phyloP scores from a whole-genome alignment of 2,113 vertebrate genomes.

The Bubo scandiacus region DNA sequence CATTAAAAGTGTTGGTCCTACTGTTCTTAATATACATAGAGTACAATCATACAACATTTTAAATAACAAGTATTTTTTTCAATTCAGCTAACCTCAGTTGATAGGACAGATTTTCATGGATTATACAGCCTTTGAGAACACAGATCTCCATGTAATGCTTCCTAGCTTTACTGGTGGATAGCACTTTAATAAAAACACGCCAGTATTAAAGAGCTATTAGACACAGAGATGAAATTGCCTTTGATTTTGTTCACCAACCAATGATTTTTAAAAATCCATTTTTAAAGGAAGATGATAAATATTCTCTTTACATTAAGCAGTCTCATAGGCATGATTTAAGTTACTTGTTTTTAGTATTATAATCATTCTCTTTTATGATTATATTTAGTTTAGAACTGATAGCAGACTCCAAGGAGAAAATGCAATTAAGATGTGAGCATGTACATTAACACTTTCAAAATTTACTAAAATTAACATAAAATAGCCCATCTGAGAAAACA shows the following conservation, averaged over 20 bases:
- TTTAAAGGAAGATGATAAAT: slow-evolving; percentile 30
- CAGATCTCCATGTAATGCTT: slow-evolving; percentile 47
- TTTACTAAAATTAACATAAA: background rate
- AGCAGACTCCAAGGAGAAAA: background rate
- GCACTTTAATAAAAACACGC: slow-evolving; percentile 71
- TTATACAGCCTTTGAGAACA: slow-evolving; percentile 56
- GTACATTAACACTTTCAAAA: background rate
- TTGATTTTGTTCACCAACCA: slow-evolving; percentile 65
- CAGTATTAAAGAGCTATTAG: slow-evolving; percentile 64
- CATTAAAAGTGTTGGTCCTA: slow-evolving; percentile 31
- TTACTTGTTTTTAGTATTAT: slow-evolving; percentile 22
- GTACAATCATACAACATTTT: background rate
- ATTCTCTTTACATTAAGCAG: slow-evolving; percentile 43
- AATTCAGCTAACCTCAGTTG: slow-evolving; percentile 37
- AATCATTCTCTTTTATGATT: slow-evolving; percentile 10
- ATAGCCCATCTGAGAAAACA: background rate
- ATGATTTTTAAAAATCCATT: slow-evolving; percentile 10
- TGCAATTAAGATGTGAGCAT: background rate
- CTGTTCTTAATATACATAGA: background rate
- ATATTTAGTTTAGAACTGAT: background rate
- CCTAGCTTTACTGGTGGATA: slow-evolving; percentile 43
- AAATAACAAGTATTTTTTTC: slow-evolving; percentile 14
- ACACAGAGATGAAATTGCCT: slow-evolving; percentile 35
- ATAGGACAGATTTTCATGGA: slow-evolving; percentile 61
- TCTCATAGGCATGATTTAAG: background rate